Base-by-base conservation (phyloP, 2,797 vertebrate species). In the Esox masquinongy region DNA sequence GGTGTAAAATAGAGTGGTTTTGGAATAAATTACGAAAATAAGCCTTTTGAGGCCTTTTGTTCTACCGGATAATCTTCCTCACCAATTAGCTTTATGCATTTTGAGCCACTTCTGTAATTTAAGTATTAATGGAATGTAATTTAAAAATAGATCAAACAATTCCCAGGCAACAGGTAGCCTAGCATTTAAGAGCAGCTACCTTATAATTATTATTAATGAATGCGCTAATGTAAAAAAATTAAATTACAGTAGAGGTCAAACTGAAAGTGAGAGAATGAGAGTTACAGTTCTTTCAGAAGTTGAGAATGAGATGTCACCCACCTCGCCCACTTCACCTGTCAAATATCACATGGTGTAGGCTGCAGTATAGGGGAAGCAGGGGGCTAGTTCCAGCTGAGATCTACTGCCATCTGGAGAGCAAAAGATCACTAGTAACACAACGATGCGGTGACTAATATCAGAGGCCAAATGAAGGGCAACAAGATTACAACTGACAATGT, bases 401-500 rank as follows among this genome's bases (percentile, higher is more conserved):
- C 88, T 73, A 74, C 68, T 77, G 84, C 88, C 82, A 80, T 79
- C 16, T 39, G 67, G 15, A 12, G 67, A 61, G 34, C 9, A 53
- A 83, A 74, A 76, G 77, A 82, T 17, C 14, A 31, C 26, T 77
- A 88, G 79, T 88, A 85, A 83, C 83, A 91, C 75, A 79, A 64
- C 82, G 74, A 85, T 82, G 77, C 74, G 81, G 73, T 88, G 88
- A 90, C 78, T 87, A 87, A 88, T 87, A 84, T 74, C 85, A 89
- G 89, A 92, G 90, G 91, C 90, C 90, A 14, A n/a, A 4, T 70
- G 72, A 82, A 88, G 85, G 91, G 88, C 89, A 51, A 80, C 70
- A 78, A 73, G 70, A 77, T 66, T 73, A 76, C 74, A 71, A n/a
- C 74, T 24, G 63, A 59, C n/a, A 6, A 47, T 68, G 31, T 39